Base-by-base conservation (phyloP, 2,888 invertebrate genomes). In the Lasioglossum marginatum region DNA sequence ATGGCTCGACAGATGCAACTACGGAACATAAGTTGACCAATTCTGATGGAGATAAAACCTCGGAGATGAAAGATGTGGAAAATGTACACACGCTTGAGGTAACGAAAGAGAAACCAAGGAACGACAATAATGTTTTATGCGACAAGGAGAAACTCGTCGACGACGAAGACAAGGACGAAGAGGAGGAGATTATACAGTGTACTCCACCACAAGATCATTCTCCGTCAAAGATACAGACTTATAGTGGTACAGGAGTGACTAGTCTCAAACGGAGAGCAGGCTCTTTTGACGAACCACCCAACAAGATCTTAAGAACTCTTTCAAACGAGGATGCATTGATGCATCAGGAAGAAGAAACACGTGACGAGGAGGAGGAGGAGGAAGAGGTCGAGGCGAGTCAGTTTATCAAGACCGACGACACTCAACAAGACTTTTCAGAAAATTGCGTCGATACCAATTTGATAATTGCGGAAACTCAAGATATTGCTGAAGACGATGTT, bases 401-500 rank as follows among this genome's bases (percentile, higher is more conserved):
- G 0, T 85, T 81, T 1, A 66, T 43, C 4, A 84, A 82, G 71
- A 81, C 83, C 0, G 84, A 90, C 4, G 77, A 90, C 43, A 80
- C 87, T 4, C 72, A 82, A 0, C 52, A 72, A 10, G 83, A 89
- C 3, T 37, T 77, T 14, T 34, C 79, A 0, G 78, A 83, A 66
- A 82, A 79, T 57, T 70, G 71, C 27, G 27, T 60, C 0, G 79
- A 84, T 0, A n/a, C 34, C 0, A 83, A 70, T 37, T 40, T 89
- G 27, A 72, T 91, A 82, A 91, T 91, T 27, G 89, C 87, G 0
- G 91, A 91, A n/a, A 91, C 90, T n/a, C 91, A 91, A 40, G 91
- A 90, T 10, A 34, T 68, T 1, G 34, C 5, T 1, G 81, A 81
- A 4, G 71, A 79, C 1, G 85, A 87, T 4, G 37, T 66, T 0